Base-by-base conservation (phyloP, 1,140 invertebrate genomes). In the Piezodorus guildinii region DNA sequence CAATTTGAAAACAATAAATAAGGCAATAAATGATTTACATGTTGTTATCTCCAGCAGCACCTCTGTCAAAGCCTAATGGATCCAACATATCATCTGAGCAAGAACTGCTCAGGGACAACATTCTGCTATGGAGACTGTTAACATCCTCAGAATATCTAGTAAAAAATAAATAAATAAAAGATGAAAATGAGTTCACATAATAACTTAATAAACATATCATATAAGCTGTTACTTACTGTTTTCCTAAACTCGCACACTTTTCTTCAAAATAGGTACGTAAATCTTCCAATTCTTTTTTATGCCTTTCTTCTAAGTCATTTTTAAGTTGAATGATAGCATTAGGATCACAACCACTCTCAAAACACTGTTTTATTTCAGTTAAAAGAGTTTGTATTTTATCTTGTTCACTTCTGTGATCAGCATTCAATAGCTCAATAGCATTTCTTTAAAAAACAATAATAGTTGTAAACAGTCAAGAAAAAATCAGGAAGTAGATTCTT, bases 181-280 rank as follows among this genome's bases (percentile, higher is more conserved):
- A 60, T 2, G 23, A 49, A 67, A 49, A 49, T 49, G 17, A 17
- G 17, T 17, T 49, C 12, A 21, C 5, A n/a, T 49, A 46, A 17
- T 49, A 21, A 21, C 8, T 49, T 49, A 21, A 49, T 5, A 21
- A 6, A 2, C 12, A 30, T 30, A 30, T 8, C 27, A 3, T 8
- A 30, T 4, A 8, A 30, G 27, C 10, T n/a, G 4, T 5, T 49
- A 49, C 76, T 77, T 73, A 87, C 77, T 87, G 83, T 69, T 86
- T 85, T 72, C 87, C 84, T 73, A 89, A 78, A 68, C 88, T 84
- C 0, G 81, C 77, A 70, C 85, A 88, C 71, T 87, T 87, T 70
- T 84, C 78, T 66, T 88, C 86, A 70, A 88, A 90, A 69, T 88
- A 90, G 1, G 79, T 85, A 52, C 86, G 77, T 21, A 89, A 69